Evolutionary conservation across 2,113 vertebrate species (phyloP).

Genomic region (Ranitomeya variabilis): DNA sequence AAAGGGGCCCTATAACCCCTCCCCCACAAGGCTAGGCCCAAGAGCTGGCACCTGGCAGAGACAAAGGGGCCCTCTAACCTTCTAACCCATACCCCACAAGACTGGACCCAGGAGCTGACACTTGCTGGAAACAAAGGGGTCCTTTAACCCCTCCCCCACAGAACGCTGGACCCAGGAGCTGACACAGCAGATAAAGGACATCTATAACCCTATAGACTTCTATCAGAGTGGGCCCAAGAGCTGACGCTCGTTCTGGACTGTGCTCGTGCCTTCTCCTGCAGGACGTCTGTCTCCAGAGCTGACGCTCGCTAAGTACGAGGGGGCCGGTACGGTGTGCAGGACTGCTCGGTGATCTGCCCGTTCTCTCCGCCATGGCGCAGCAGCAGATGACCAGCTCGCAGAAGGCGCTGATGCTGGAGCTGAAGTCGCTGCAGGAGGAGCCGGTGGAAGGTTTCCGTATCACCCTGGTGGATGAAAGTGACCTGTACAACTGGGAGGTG

Average conservation of each 20-base stretch:
- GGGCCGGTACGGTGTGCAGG: background rate
- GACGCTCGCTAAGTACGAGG: background rate
- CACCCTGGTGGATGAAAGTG: constrained; percentile 90
- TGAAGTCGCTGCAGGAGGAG: constrained; percentile 92
- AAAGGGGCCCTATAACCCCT: background rate
- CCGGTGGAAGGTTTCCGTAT: constrained; percentile 94
- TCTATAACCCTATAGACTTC: background rate
- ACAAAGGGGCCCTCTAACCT: too few relatives aligned
- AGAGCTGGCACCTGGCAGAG: too few relatives aligned
- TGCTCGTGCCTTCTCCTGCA: too few relatives aligned
- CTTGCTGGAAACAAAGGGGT: background rate
- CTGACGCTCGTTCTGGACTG: background rate
- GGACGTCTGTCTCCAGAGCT: too few relatives aligned
- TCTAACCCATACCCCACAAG: too few relatives aligned
- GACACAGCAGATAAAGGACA: background rate
- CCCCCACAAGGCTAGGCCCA: too few relatives aligned
- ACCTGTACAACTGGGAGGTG: constrained; percentile 96
- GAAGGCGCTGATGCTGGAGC: constrained; percentile 95
- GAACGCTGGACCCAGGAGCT: background rate
- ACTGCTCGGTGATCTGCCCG: background rate
- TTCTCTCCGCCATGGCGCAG: constrained; percentile 81
- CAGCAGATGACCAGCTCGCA: constrained; percentile 95
- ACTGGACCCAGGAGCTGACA: background rate
- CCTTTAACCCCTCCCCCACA: too few relatives aligned
- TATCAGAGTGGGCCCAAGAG: background rate